phyloP scores from a whole-genome alignment of 2,888 invertebrate genomes.

The Volucella bombylans region DNA sequence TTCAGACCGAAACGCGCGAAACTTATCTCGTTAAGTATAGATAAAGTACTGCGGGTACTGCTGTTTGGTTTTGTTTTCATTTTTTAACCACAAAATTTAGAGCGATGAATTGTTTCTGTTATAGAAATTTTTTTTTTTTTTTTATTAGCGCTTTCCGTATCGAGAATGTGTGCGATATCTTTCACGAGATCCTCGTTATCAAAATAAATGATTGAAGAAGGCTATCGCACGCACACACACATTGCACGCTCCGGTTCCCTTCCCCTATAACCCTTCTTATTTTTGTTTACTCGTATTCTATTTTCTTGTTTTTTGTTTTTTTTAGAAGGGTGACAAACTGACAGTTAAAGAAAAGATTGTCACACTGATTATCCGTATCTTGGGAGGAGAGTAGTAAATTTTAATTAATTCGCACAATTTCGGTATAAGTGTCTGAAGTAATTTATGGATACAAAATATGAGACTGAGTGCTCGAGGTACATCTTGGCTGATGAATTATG shows the following conservation, averaged over 20 bases:
- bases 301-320: not conserved
- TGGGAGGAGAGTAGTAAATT: conserved; percentile 1
- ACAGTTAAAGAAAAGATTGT: conserved; percentile 24
- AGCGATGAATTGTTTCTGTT: conserved; percentile 65
- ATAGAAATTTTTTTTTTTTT: conserved; percentile 34
- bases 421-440: conserved; percentile 33
- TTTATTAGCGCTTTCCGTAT: conserved; percentile 2
- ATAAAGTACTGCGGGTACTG: conserved; percentile 68
- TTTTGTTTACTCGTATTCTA: not conserved
- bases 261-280: conserved; percentile 5
- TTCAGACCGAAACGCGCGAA: conserved; percentile 52
- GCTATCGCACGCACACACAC: conserved; percentile 27
- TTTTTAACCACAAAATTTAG: conserved; percentile 68
- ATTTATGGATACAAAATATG: not conserved
- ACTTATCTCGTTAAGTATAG: conserved; percentile 72
- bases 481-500: conserved; percentile 43
- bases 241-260: not conserved
- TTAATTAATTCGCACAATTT: conserved; percentile 41
- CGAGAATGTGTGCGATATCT: conserved; percentile 66
- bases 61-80: conserved; percentile 66
- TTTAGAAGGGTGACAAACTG: not conserved
- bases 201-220: conserved; percentile 52
- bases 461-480: not conserved
- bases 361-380: conserved; percentile 34
- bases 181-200: conserved; percentile 72